Evolutionary conservation across 2,888 invertebrate genomes (phyloP).

Genomic region (Zygogramma bicolorata): DNA sequence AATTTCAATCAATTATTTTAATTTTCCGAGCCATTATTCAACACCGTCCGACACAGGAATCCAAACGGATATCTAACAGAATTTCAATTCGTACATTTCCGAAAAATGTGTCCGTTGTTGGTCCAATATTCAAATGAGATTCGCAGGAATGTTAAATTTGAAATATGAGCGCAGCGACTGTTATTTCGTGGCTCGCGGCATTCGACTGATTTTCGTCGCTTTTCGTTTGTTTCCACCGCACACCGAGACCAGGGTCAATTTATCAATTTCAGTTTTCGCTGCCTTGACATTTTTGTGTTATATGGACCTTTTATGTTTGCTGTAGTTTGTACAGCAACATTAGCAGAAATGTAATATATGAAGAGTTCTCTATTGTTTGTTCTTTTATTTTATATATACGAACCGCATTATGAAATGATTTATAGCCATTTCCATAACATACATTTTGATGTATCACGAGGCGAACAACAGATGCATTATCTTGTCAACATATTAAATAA

Average conservation of each 20-base stretch:
- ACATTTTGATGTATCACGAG: constrained; percentile 54
- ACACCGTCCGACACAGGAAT: background rate
- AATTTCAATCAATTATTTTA: background rate
- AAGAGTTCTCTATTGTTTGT: constrained; percentile 56
- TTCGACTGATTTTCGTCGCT: constrained; percentile 50
- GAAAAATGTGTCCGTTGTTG: background rate
- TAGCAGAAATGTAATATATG: constrained; percentile 59
- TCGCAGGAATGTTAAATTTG: constrained; percentile 43
- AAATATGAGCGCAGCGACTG: constrained; percentile 45
- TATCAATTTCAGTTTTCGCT: constrained; percentile 60
- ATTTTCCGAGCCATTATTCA: background rate
- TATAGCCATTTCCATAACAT: constrained; percentile 52
- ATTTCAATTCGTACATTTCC: background rate
- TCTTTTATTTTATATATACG: constrained; percentile 56
- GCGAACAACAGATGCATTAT: constrained; percentile 55
- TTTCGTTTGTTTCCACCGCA: constrained; percentile 47
- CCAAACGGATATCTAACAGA: background rate
- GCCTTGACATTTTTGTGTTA: constrained; percentile 56
- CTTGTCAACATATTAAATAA: constrained; percentile 53
- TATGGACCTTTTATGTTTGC: constrained; percentile 57
- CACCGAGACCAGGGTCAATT: constrained; percentile 52
- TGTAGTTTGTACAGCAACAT: constrained; percentile 57
- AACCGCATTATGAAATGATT: constrained; percentile 55
- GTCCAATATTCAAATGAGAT: constrained; percentile 24
- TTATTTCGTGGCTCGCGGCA: constrained; percentile 50